Evolutionary conservation across 2,888 invertebrate genomes (phyloP).

Genomic region (Onchidella celtica): DNA sequence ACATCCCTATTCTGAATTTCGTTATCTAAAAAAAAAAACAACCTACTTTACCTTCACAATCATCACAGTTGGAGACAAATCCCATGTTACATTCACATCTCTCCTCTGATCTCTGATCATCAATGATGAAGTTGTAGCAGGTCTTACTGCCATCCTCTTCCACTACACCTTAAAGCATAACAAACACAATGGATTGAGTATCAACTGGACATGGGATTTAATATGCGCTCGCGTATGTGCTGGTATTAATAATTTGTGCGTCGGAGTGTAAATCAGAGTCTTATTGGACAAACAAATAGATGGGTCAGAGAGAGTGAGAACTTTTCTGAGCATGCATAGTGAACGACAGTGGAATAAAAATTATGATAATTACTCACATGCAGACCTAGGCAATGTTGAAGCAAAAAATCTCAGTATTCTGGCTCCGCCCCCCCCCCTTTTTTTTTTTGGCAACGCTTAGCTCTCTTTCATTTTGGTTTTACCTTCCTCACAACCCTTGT

Average conservation of each 20-base stretch:
- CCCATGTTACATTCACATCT: conserved; percentile 50
- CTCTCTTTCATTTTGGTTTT: no score
- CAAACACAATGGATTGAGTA: neutral
- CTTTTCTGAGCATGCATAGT: neutral
- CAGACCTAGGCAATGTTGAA: no score
- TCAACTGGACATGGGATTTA: neutral
- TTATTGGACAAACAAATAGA: no score
- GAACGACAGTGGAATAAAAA: neutral
- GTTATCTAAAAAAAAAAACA: no score
- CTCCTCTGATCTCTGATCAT: conserved; percentile 3
- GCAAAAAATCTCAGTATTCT: no score
- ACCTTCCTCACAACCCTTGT: conserved; percentile 40
- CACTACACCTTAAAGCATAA: neutral
- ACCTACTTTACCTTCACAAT: conserved; percentile 49
- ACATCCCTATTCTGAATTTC: no score
- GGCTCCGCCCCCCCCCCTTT: no score
- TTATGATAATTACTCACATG: neutral
- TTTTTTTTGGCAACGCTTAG: no score
- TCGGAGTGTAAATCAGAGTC: no score
- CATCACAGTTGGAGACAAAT: conserved; percentile 49
- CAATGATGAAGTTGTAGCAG: conserved; percentile 24
- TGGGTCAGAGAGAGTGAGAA: no score
- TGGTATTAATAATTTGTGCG: no score
- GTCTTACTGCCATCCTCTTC: conserved; percentile 30
- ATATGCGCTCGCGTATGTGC: no score